Conservation (phyloP, 2,113 vertebrate genomes). For the Nothocercus nigrocapillus region DNA sequence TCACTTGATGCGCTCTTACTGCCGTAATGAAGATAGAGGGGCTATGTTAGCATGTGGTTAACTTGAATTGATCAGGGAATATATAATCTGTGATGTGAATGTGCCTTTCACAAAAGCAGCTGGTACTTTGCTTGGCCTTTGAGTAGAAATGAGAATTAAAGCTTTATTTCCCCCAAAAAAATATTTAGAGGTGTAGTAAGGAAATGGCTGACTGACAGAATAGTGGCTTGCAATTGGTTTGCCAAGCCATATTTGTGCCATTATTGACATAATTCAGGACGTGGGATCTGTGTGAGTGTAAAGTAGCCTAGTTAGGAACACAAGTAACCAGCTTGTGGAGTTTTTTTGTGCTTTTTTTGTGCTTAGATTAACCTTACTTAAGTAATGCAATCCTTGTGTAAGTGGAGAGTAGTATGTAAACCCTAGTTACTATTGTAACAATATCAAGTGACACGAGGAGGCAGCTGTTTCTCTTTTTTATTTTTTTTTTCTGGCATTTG, state of each 20-base stretch:
- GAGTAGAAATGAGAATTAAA: neutral
- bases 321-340: no score
- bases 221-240: neutral
- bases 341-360: neutral
- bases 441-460: neutral
- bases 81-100: neutral
- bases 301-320: neutral
- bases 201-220: neutral
- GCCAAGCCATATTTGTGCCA: neutral
- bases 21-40: neutral
- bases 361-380: neutral
- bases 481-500: neutral
- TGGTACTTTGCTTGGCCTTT: neutral
- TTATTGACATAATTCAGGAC: neutral
- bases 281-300: neutral
- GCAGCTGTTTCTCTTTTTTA: neutral
- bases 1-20: neutral
- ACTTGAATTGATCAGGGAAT: neutral
- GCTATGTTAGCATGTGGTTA: accelerated
- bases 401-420: neutral
- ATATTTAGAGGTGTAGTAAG: accelerated
- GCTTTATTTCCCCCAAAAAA: neutral
- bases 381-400: neutral
- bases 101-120: neutral
- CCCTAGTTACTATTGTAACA: neutral